These are phyloP conservation scores for Eristalis tenax DNA, from an alignment of 2,888 invertebrate genomes.

Conservation along the genomic window DNA sequence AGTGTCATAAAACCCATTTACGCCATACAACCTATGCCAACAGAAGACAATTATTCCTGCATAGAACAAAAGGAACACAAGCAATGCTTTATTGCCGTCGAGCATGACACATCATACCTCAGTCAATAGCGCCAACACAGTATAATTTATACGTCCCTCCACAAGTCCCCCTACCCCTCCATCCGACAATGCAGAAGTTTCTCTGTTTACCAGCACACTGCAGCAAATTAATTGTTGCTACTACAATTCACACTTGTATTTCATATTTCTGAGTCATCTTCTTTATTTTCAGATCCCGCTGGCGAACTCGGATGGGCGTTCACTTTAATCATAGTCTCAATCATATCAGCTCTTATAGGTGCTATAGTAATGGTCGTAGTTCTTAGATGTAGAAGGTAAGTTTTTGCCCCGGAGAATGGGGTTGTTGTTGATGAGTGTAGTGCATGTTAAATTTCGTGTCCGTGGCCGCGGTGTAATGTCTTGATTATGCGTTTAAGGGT, in stretches of 20 bases:
- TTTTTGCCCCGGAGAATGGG: slow-evolving; percentile 39
- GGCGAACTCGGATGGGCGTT: slow-evolving; percentile 84
- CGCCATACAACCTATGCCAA: slow-evolving; percentile 41
- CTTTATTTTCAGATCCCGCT: slow-evolving; percentile 78
- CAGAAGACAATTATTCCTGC: slow-evolving; percentile 57
- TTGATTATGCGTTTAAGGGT: slow-evolving; percentile 60
- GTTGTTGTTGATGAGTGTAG: background rate
- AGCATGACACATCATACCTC: slow-evolving; percentile 58
- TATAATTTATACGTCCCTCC: slow-evolving; percentile 29
- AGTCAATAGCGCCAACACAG: slow-evolving; percentile 49
- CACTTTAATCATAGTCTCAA: slow-evolving; percentile 87
- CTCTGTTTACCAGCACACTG: slow-evolving; percentile 43
- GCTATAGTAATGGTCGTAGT: slow-evolving; percentile 88
- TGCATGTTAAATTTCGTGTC: slow-evolving; percentile 14
- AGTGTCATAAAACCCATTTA: slow-evolving; percentile 52
- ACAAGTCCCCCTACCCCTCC: background rate
- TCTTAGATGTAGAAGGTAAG: slow-evolving; percentile 84
- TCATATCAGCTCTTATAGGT: slow-evolving; percentile 87
- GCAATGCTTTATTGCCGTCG: slow-evolving; percentile 56
- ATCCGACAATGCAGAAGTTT: background rate
- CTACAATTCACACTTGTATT: slow-evolving; percentile 63
- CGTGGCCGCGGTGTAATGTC: slow-evolving; percentile 41
- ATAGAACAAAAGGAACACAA: slow-evolving; percentile 26
- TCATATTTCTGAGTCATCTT: slow-evolving; percentile 52
- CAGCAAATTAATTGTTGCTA: slow-evolving; percentile 64